Conservation (phyloP, 2,797 vertebrate species). For the Thaleichthys pacificus region DNA sequence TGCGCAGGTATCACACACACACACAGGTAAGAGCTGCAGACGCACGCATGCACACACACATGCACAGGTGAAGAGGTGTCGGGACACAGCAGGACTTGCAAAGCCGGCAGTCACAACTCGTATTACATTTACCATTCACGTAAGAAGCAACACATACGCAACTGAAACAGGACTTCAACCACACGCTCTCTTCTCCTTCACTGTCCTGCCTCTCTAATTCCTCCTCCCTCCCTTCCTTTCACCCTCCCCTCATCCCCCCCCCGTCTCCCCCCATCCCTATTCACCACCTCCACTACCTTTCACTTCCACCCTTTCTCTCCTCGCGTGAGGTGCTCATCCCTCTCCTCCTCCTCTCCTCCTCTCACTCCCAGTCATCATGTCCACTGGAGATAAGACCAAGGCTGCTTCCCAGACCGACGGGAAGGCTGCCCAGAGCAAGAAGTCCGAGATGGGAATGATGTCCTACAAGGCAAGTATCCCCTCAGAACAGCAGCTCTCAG, state of each 20-base stretch:
- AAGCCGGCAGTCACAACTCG: not conserved
- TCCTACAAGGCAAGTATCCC: conserved; percentile 74
- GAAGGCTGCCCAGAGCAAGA: conserved; percentile 77
- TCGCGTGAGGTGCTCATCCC: not conserved
- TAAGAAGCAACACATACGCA: not conserved
- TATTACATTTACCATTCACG: not conserved
- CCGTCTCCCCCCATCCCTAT: not conserved
- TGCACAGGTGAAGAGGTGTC: not conserved
- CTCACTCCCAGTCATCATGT: conserved; percentile 73
- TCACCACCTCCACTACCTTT: not conserved
- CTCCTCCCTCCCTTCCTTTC: not conserved
- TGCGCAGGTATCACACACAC: conserved; percentile 64
- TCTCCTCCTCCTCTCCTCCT: not conserved
- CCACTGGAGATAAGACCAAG: conserved; percentile 79
- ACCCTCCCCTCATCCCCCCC: not conserved
- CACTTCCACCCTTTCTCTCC: not conserved
- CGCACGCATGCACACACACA: conserved; percentile 5
- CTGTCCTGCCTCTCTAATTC: not conserved
- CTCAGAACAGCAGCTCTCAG: not conserved
- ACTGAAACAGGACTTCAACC: not conserved
- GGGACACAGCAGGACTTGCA: not conserved
- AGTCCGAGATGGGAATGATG: conserved; percentile 76
- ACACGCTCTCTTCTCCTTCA: not conserved
- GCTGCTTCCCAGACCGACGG: conserved; percentile 79
- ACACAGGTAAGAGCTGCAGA: conserved; percentile 68